Conservation (phyloP, 2,797 vertebrate species). For the Chaunax sp. region DNA sequence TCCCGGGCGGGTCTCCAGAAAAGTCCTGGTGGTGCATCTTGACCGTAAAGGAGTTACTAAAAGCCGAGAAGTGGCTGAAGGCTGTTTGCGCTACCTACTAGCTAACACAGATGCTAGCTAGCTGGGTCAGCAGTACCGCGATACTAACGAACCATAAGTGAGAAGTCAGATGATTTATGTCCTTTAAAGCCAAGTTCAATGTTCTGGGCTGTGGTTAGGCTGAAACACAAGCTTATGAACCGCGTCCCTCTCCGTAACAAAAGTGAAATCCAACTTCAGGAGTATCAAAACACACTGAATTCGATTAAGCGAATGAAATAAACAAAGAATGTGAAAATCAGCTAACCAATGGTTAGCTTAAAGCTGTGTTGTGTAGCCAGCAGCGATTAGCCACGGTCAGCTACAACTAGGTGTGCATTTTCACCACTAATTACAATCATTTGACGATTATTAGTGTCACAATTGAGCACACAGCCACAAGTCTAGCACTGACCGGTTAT, state of each 20-base stretch:
- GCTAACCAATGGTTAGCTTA: conserved; percentile 64
- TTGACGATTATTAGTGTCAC: neutral
- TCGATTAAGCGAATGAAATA: conserved; percentile 33
- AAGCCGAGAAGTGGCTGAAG: conserved; percentile 22
- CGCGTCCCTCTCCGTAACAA: neutral
- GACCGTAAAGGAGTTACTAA: neutral
- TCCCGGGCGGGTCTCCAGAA: conserved; percentile 81
- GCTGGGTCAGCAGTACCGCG: conserved; percentile 62
- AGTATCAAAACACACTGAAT: neutral
- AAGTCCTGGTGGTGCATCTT: conserved; percentile 95
- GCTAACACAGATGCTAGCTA: conserved; percentile 63
- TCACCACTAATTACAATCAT: neutral
- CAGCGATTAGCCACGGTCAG: conserved; percentile 46
- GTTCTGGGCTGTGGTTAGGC: neutral
- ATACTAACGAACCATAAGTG: conserved; percentile 71
- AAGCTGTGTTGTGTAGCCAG: conserved; percentile 39
- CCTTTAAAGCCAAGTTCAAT: conserved; percentile 44
- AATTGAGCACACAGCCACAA: neutral
- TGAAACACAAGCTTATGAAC: neutral
- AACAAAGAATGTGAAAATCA: conserved; percentile 40
- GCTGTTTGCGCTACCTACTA: conserved; percentile 33
- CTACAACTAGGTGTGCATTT: conserved; percentile 18
- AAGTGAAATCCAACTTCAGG: neutral
- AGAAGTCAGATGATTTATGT: conserved; percentile 68
- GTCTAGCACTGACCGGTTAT: neutral